phyloP scores from a whole-genome alignment of 2,113 vertebrate genomes.

The Xenopus tropicalis region DNA sequence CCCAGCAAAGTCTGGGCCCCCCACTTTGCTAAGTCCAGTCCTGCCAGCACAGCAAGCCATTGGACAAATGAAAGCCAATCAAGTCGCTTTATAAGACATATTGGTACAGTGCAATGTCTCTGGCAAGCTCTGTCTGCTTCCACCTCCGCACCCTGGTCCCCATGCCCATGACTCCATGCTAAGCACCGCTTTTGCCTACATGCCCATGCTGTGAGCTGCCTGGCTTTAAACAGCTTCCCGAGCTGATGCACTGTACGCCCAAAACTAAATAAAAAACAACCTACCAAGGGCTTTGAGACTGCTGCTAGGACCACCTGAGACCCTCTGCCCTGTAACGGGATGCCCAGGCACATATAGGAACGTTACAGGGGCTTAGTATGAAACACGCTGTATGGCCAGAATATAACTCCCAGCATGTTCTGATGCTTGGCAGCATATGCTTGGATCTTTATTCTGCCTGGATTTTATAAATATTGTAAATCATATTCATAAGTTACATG shows the following conservation, averaged over 20 bases:
- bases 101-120: slow-evolving; percentile 23
- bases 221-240: slow-evolving; percentile 12
- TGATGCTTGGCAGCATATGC: too few species aligned
- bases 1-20: too few species aligned
- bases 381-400: too few species aligned
- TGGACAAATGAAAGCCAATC: slow-evolving; percentile 32
- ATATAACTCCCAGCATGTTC: too few species aligned
- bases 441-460: too few species aligned
- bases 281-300: background rate
- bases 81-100: background rate
- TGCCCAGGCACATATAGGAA: too few species aligned
- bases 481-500: too few species aligned
- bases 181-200: slow-evolving; percentile 53
- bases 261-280: background rate
- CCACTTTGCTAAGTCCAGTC: slow-evolving; percentile 3
- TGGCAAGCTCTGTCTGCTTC: slow-evolving; percentile 11
- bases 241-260: slow-evolving; percentile 45
- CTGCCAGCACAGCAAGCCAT: slow-evolving; percentile 42
- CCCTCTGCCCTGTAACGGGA: background rate
- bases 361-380: too few species aligned
- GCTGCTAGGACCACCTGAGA: slow-evolving; percentile 3
- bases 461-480: too few species aligned
- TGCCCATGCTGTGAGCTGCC: slow-evolving; percentile 38
- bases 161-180: slow-evolving; percentile 57
- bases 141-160: slow-evolving; percentile 13